Percentiles rank a stretch among this genome's conserved stretches.
phyloP scores from a whole-genome alignment of 37 sponge, comb jelly and placozoan genomes.

The Eunapius fragilis region DNA sequence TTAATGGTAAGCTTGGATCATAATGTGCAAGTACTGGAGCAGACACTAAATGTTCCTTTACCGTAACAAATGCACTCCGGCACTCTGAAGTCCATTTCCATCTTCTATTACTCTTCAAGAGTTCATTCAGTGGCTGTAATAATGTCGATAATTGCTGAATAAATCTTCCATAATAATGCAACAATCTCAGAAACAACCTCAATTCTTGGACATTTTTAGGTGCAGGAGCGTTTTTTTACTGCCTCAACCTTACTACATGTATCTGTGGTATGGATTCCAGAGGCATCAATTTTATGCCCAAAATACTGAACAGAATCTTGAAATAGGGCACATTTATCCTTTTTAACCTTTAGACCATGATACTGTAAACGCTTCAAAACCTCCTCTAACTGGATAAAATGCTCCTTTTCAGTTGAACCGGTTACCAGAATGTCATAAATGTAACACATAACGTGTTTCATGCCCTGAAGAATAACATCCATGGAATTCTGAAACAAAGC shows the following conservation, averaged over 20 bases:
- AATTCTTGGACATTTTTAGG: slow-evolving; percentile 36
- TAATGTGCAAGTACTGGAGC: slow-evolving; percentile 35
- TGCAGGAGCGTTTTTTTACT: slow-evolving; percentile 26
- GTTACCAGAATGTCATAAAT: slow-evolving; percentile 48
- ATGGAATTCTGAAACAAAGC: slow-evolving; percentile 32
- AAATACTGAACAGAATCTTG: slow-evolving; percentile 24
- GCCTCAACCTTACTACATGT: slow-evolving; percentile 31
- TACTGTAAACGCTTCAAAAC: slow-evolving; percentile 33
- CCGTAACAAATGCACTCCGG: slow-evolving; percentile 15
- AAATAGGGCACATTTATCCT: slow-evolving; percentile 36
- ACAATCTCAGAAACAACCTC: slow-evolving; percentile 44
- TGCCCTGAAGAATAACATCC: slow-evolving; percentile 33
- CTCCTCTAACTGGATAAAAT: background rate
- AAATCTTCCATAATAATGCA: slow-evolving; percentile 51
- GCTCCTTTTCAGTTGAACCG: slow-evolving; percentile 28
- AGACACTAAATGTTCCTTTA: slow-evolving; percentile 19
- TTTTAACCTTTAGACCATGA: slow-evolving; percentile 25
- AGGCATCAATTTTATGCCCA: slow-evolving; percentile 30
- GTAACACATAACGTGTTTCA: slow-evolving; percentile 11
- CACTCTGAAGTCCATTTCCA: slow-evolving; percentile 51
- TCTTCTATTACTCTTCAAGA: background rate
- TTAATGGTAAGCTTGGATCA: slow-evolving; percentile 23
- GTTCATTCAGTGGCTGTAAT: slow-evolving; percentile 37
- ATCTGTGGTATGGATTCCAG: slow-evolving; percentile 23
- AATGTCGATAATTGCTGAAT: slow-evolving; percentile 24